phyloP scores from a whole-genome alignment of 2,113 vertebrate genomes.

The Clarias gariepinus region DNA sequence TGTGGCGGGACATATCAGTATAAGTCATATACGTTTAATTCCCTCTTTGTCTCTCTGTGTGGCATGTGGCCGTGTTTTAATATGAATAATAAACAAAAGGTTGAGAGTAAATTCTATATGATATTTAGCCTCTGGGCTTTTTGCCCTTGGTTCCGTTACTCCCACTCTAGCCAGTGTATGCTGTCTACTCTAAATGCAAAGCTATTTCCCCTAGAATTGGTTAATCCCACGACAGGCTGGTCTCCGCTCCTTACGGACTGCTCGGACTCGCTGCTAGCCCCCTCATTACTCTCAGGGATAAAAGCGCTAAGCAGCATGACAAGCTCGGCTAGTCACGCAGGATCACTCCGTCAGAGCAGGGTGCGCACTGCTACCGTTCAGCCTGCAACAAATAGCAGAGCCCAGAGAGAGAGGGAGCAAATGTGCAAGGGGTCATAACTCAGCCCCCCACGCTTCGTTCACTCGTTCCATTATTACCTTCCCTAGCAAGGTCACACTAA shows the following conservation, averaged over 20 bases:
- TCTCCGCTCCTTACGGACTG: conserved; percentile 44
- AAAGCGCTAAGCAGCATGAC: conserved; percentile 66
- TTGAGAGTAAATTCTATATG: conserved; percentile 44
- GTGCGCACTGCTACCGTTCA: conserved; percentile 68
- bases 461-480: conserved; percentile 83
- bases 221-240: conserved; percentile 49
- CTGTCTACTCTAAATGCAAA: conserved; percentile 63
- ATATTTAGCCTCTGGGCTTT: conserved; percentile 47
- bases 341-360: conserved; percentile 77
- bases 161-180: neutral
- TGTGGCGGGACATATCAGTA: neutral
- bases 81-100: conserved; percentile 48
- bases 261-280: conserved; percentile 43
- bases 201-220: conserved; percentile 53
- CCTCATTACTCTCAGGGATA: conserved; percentile 60
- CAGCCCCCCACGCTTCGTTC: conserved; percentile 81
- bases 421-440: conserved; percentile 68
- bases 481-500: conserved; percentile 98
- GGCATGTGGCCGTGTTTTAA: conserved; percentile 14
- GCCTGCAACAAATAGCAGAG: conserved; percentile 76
- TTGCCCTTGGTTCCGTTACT: conserved; percentile 21
- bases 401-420: conserved; percentile 34
- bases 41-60: neutral
- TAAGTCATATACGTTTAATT: conserved; percentile 35
- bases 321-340: conserved; percentile 75